These are phyloP conservation scores for Microplitis mediator DNA, from an alignment of 1,140 invertebrate species.

Conservation along the genomic window DNA sequence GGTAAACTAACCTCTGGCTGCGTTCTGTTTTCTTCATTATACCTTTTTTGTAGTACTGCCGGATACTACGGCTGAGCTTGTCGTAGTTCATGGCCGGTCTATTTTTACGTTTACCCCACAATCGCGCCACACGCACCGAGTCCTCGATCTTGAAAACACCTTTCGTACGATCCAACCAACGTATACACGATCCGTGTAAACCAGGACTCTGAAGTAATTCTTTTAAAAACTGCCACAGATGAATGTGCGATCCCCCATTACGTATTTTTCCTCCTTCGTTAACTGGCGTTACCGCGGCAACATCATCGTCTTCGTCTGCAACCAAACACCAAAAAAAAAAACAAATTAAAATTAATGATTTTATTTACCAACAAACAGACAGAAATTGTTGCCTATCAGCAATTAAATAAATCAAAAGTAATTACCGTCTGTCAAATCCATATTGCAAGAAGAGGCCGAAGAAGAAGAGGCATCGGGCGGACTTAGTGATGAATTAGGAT, in stretches of 20 bases:
- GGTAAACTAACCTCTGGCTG: conserved; percentile 97
- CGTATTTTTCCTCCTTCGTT: conserved; percentile 55
- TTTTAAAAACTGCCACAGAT: conserved; percentile 99
- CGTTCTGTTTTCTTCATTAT: conserved; percentile 99
- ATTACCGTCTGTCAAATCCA: conserved; percentile 69
- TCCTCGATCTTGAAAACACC: conserved; percentile 99
- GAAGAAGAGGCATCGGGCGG: conserved; percentile 33
- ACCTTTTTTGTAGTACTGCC: conserved; percentile 99
- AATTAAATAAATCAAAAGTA: conserved; percentile 17
- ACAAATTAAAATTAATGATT: no score
- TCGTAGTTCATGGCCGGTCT: conserved; percentile 99
- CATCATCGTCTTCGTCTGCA: conserved; percentile 68
- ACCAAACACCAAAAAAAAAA: conserved; percentile 21
- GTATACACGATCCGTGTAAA: conserved; percentile 88
- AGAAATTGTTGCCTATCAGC: background rate
- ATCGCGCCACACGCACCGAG: conserved; percentile 90
- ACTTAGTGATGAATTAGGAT: conserved; percentile 32
- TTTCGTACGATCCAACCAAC: conserved; percentile 92
- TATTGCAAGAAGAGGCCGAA: conserved; percentile 48
- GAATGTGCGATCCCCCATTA: conserved; percentile 84
- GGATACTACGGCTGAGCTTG: conserved; percentile 95
- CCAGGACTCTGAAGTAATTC: conserved; percentile 89
- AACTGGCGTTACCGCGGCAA: conserved; percentile 33
- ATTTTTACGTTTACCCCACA: conserved; percentile 98
- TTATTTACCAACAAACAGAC: conserved; percentile 7